Percentiles rank a stretch among this genome's conserved stretches.
Conservation (phyloP, 2,113 vertebrate genomes). For the Microtus richardsoni region DNA sequence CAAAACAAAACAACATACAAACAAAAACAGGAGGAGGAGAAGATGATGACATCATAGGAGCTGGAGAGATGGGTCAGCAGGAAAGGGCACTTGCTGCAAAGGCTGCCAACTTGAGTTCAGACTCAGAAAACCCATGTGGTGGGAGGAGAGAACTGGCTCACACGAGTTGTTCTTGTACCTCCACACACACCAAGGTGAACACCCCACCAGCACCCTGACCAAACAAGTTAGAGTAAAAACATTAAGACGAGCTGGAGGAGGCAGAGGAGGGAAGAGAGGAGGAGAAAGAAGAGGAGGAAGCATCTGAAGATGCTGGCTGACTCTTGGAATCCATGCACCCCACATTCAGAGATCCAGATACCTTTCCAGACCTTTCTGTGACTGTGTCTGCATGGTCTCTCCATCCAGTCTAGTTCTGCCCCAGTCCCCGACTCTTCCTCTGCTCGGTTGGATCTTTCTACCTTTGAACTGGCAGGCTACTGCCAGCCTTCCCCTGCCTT, state of each 20-base stretch:
- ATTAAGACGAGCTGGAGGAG: neutral
- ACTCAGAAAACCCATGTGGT: neutral
- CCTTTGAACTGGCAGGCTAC: neutral
- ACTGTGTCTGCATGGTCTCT: accelerated
- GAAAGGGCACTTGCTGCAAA: neutral
- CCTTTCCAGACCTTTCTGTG: neutral
- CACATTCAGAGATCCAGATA: neutral
- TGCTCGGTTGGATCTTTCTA: neutral
- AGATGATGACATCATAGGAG: neutral
- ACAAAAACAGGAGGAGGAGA: neutral
- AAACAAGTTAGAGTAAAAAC: neutral
- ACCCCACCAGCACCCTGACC: neutral
- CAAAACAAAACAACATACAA: neutral
- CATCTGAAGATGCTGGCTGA: neutral
- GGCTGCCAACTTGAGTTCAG: neutral
- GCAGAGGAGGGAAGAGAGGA: neutral
- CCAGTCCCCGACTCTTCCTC: neutral
- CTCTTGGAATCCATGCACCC: neutral
- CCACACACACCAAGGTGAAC: too few relatives aligned
- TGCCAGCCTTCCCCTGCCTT: accelerated
- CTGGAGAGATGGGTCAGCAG: neutral
- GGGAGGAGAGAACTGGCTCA: neutral
- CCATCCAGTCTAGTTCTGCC: neutral
- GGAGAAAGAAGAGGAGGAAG: neutral
- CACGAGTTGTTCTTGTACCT: neutral